Evolutionary conservation across 1,140 invertebrate genomes (phyloP), one percentile per base, ranked within the genome.

Genomic region (Caenorhabditis remanei): DNA sequence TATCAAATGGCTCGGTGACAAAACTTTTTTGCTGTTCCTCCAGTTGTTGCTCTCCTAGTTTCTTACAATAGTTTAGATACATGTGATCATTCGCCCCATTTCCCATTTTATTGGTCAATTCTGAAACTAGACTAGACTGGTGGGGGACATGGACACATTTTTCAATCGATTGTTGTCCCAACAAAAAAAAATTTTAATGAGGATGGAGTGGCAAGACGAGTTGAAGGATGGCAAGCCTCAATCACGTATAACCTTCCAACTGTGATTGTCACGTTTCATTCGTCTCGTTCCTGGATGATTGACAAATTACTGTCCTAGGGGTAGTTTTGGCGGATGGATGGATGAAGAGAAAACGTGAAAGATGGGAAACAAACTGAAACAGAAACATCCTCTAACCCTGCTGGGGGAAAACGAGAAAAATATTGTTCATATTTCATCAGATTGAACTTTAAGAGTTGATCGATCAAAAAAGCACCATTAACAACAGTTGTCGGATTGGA

Each of bases 191-290:
- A 1, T 32, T 32, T 32, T 32, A 32, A 32, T 32, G 14, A 63
- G 50, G 50, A 32, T 63, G 61, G 21, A 9, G 32, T 63, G 61
- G 61, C 21, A 63, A 40, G n/a, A 14, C 50, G 13, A 8, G 65
- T 19, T 7, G 41, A n/a, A 16, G 71, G 46, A 50, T 79, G 71
- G 71, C 71, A 79, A n/a, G 16, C 71, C 43, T 79, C 46, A 71
- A 71, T 71, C 65, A 71, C 41, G n/a, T 50, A 53, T 43, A 79
- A 79, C 43, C 71, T 63, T 32, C 21, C n/a, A 32, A 32, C 46
- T n/a, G 9, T 79, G 43, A 79, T 79, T 79, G 71, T 79, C 71
- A 79, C 71, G 46, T 79, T 79, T 48, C 71, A 79, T 79, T 79
- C 71, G 71, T 79, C 46, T 79, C 71, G 71, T 79, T 79, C 40